A percentile compares a stretch with the other conserved stretches of the same genome.
Conservation (phyloP, 2,888 invertebrate species). For the Phalera bucephala region DNA sequence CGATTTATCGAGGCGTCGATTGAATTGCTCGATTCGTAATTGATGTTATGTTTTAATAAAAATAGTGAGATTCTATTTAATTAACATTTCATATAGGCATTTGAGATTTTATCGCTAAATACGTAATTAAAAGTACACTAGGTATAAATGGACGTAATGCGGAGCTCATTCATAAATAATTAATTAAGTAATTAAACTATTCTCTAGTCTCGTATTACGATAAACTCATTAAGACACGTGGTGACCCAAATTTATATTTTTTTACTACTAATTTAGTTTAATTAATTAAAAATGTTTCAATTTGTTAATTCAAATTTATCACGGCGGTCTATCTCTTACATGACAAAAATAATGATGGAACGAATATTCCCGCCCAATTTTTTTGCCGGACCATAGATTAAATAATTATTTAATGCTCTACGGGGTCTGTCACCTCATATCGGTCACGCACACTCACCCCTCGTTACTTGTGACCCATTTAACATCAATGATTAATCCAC, state of each 20-base stretch:
- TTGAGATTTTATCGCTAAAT: too few relatives aligned
- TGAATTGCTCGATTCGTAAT: too few relatives aligned
- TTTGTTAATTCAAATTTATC: constrained; percentile 22
- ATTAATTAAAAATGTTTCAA: constrained; percentile 16
- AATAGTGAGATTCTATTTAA: too few relatives aligned
- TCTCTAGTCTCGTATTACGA: neutral
- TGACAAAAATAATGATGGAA: constrained; percentile 22
- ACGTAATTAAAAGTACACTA: too few relatives aligned
- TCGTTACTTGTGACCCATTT: constrained; percentile 54
- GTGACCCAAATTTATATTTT: too few relatives aligned
- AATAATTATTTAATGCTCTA: constrained; percentile 29
- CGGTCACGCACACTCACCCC: constrained; percentile 32
- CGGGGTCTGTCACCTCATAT: constrained; percentile 28
- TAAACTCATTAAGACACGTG: neutral
- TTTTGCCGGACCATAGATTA: constrained; percentile 24
- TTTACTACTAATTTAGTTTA: constrained; percentile 10
- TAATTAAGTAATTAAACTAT: neutral
- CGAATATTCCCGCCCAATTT: constrained; percentile 20
- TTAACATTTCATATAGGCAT: too few relatives aligned
- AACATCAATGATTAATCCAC: constrained; percentile 39
- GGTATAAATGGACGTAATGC: too few relatives aligned
- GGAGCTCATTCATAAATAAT: neutral
- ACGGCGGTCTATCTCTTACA: constrained; percentile 6
- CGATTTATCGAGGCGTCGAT: too few relatives aligned
- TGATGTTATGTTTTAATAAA: too few relatives aligned